Base-by-base conservation (phyloP, 2,113 vertebrate genomes). In the Notarius quadriscutis region DNA sequence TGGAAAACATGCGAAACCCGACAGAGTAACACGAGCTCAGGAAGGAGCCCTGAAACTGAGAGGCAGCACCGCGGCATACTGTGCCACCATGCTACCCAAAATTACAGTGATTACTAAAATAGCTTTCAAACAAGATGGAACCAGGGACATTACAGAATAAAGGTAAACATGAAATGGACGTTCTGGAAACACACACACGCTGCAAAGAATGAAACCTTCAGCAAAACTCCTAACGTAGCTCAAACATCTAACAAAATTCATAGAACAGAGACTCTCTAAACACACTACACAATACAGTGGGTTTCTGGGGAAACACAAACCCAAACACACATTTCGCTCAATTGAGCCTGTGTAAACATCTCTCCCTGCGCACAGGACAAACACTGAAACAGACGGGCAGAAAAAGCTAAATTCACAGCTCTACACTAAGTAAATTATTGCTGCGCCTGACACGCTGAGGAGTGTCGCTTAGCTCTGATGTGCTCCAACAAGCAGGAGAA, bases 391-490 rank as follows among this genome's bases (percentile, higher is more conserved):
- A 17, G 51, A 82, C 9, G 77, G 18, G 63, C 51, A 81, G 30
- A 27, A 50, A 74, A 55, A 74, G n/a, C 30, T 41, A 30, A 60
- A 87, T 81, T 81, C 53, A 81, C 78, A 72, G 30, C 30, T 50
- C 55, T 27, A 78, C 71, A 72, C 81, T 82, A 87, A 57, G 17
- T 50, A 53, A 81, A 88, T 87, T 22, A 82, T 5, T 18, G 84
- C 65, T 50, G 85, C 74, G 84, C 84, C 27, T 90, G 48, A 15
- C 51, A 83, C n/a, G 58, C 22, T 91, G 86, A 92, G 84, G 90
- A 57, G 84, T 79, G 65, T 9, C 81, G 55, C 77, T 41, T 25
- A 20, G 15, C 79, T 79, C 50, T 83, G 50, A 81, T 55, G 79
- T 50, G 85, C 77, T 89, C 62, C 78, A 86, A 88, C 89, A 87